Percentiles rank a stretch among this genome's conserved stretches.
phyloP scores from a whole-genome alignment of 2,888 invertebrate genomes.

The Lissocephala sabroskyi region DNA sequence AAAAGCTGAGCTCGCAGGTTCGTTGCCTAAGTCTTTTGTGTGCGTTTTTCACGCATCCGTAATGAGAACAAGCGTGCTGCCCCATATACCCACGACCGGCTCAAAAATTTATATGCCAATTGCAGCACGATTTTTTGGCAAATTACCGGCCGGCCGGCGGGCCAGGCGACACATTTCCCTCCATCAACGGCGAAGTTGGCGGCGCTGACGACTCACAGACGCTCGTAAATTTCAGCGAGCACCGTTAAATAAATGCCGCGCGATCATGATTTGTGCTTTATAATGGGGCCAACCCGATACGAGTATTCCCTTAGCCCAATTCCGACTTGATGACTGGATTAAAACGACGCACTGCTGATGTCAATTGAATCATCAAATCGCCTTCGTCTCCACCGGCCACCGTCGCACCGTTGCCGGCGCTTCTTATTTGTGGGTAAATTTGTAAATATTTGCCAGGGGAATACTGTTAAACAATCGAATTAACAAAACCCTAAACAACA shows the following conservation, averaged over 20 bases:
- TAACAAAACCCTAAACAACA: too few relatives aligned
- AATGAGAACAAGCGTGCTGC: conserved; percentile 36
- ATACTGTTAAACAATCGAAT: too few relatives aligned
- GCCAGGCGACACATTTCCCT: conserved; percentile 61
- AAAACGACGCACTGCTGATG: too few relatives aligned
- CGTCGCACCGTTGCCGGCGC: too few relatives aligned
- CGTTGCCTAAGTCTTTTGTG: conserved; percentile 35
- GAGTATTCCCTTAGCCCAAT: too few relatives aligned
- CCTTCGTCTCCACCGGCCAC: too few relatives aligned
- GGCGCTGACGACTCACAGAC: too few relatives aligned
- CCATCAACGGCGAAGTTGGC: too few relatives aligned
- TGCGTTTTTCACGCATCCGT: conserved; percentile 28
- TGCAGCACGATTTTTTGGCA: conserved; percentile 63
- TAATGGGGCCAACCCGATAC: conserved; percentile 53
- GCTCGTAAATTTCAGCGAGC: conserved; percentile 56
- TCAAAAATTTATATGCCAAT: conserved; percentile 45
- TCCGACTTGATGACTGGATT: too few relatives aligned
- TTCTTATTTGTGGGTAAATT: too few relatives aligned
- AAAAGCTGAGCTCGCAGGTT: conserved; percentile 21
- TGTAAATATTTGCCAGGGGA: too few relatives aligned
- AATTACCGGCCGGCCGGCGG: conserved; percentile 35
- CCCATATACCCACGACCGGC: neutral
- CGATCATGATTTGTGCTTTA: conserved; percentile 59
- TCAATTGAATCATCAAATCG: too few relatives aligned
- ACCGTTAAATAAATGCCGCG: conserved; percentile 65